These are phyloP conservation scores for Trichogramma pretiosum DNA, from an alignment of 1,140 invertebrate species.

Conservation along the genomic window DNA sequence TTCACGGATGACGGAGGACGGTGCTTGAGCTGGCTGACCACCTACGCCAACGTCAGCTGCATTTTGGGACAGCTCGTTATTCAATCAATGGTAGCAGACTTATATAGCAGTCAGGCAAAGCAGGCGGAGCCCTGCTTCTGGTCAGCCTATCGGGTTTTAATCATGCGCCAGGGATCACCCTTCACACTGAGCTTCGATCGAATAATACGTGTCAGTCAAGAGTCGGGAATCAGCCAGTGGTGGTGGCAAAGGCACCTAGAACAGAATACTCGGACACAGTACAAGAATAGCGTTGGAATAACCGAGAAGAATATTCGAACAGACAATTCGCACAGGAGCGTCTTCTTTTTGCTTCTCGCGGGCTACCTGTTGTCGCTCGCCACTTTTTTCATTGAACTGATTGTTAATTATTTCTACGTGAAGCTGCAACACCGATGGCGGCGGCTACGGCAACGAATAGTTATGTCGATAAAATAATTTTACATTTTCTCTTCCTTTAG, in stretches of 20 bases:
- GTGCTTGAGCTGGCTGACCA: background rate
- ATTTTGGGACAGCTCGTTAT: background rate
- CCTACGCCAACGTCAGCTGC: background rate
- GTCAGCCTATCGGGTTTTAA: background rate
- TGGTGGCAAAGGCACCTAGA: background rate
- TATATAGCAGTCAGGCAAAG: background rate
- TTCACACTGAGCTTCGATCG: slow-evolving; percentile 1
- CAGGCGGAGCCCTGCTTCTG: background rate
- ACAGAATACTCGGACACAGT: too few species aligned
- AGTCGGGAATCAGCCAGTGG: background rate
- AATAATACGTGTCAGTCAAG: background rate
- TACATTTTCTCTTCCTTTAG: too few species aligned
- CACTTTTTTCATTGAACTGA: too few species aligned
- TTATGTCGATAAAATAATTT: too few species aligned
- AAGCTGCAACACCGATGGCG: too few species aligned
- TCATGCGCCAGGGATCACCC: slow-evolving; percentile 1
- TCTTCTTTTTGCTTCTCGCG: background rate
- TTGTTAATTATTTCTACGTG: too few species aligned
- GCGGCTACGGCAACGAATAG: too few species aligned
- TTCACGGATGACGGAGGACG: background rate
- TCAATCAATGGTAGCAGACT: background rate
- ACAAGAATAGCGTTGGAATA: background rate
- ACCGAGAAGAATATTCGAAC: background rate
- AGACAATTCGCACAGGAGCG: background rate
- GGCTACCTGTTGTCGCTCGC: background rate